These are phyloP conservation scores for Gasterosteus nipponicus DNA, from an alignment of 2,113 vertebrate species.

Conservation along the genomic window DNA sequence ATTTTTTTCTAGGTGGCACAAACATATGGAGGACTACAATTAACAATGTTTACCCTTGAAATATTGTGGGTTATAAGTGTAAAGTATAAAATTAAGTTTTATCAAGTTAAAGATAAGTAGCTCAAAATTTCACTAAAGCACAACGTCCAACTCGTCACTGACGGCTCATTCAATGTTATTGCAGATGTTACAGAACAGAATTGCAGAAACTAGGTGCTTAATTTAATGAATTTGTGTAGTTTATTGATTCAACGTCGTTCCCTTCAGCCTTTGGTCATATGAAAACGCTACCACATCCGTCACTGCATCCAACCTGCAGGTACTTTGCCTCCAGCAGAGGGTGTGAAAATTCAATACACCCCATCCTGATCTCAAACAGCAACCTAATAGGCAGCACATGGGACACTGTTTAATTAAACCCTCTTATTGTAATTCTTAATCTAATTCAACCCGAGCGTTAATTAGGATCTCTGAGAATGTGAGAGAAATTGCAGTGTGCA, in stretches of 20 bases:
- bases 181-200: neutral
- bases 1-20: neutral
- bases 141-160: neutral
- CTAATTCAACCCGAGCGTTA: constrained; percentile 78
- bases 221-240: neutral
- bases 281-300: constrained; percentile 25
- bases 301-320: constrained; percentile 44
- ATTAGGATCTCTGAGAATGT: constrained; percentile 75
- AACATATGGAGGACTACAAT: neutral
- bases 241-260: neutral
- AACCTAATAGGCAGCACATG: constrained; percentile 67
- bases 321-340: constrained; percentile 72
- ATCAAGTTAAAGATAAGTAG: neutral
- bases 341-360: constrained; percentile 62
- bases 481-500: constrained; percentile 74
- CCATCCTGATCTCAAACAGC: constrained; percentile 54
- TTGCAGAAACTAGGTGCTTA: neutral
- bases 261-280: constrained; percentile 17
- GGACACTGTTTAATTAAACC: constrained; percentile 80
- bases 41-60: neutral
- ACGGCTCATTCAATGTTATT: neutral
- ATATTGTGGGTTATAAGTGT: neutral
- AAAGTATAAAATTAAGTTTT: neutral
- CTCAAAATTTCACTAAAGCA: neutral
- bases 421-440: constrained; percentile 77